A percentile compares a stretch with the other conserved stretches of the same genome.
Conservation (phyloP, 2,797 vertebrate species). For the Poecile montanus region DNA sequence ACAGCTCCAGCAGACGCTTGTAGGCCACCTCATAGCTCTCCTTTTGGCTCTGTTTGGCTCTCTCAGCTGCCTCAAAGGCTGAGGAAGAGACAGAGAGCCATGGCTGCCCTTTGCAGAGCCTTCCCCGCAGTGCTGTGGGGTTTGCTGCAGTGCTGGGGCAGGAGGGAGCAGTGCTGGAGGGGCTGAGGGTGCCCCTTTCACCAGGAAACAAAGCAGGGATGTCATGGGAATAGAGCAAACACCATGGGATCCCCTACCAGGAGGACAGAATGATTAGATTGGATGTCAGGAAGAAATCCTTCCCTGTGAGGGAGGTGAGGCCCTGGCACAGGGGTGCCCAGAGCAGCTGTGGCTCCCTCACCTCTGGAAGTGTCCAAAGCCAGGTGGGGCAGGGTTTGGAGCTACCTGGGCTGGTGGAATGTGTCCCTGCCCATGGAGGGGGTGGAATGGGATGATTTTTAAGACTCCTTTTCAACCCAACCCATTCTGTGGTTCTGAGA, state of each 20-base stretch:
- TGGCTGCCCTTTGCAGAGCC: not conserved
- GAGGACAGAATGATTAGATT: not conserved
- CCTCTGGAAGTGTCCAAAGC: not conserved
- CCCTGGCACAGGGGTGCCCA: not conserved
- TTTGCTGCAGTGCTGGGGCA: not conserved
- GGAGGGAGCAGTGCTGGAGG: not conserved
- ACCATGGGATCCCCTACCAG: not conserved
- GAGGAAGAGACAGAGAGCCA: not conserved
- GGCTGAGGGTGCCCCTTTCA: not conserved
- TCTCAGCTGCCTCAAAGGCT: constrained; percentile 45
- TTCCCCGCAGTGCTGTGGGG: not conserved
- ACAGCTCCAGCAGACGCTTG: constrained; percentile 64
- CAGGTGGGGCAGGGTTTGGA: fast-evolving
- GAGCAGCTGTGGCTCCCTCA: not conserved
- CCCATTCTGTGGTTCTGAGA: not conserved
- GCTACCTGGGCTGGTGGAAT: fast-evolving
- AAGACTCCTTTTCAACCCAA: not conserved
- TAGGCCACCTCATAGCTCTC: constrained; percentile 70
- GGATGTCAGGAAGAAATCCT: not conserved
- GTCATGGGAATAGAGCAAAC: not conserved
- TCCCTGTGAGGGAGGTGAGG: not conserved
- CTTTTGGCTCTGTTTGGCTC: not conserved
- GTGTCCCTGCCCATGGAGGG: not conserved
- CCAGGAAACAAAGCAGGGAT: not conserved
- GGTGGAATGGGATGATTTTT: not conserved